These are phyloP conservation scores for Entelurus aequoreus DNA, from an alignment of 2,113 vertebrate genomes.

Conservation along the genomic window DNA sequence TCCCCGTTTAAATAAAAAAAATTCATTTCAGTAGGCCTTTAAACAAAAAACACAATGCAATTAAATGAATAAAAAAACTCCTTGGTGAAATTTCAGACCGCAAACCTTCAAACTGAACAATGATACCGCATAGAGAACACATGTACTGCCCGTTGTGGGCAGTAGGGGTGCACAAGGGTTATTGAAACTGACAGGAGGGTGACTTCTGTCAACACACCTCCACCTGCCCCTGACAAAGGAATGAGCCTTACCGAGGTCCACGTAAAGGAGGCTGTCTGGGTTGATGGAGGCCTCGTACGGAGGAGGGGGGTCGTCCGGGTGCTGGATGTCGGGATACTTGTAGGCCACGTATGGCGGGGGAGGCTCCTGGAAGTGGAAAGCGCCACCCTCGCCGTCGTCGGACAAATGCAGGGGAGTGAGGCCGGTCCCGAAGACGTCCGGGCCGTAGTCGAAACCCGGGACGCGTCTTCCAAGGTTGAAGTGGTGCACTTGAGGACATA, in stretches of 20 bases:
- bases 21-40: too few species aligned
- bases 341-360: conserved; percentile 95
- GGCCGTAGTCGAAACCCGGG: conserved; percentile 94
- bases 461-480: conserved; percentile 95
- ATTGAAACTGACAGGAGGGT: too few species aligned
- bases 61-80: too few species aligned
- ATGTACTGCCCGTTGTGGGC: too few species aligned
- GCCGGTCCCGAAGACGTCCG: conserved; percentile 89
- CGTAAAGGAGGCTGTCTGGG: conserved; percentile 84
- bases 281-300: conserved; percentile 95
- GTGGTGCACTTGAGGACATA: conserved; percentile 81
- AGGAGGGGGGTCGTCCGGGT: conserved; percentile 92
- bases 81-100: too few species aligned
- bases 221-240: background rate
- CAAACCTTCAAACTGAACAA: too few species aligned
- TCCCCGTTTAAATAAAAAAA: too few species aligned
- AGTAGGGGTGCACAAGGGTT: too few species aligned
- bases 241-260: conserved; percentile 76
- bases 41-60: too few species aligned
- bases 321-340: conserved; percentile 93
- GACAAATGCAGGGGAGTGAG: conserved; percentile 95
- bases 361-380: conserved; percentile 96
- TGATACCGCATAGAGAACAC: too few species aligned
- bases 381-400: conserved; percentile 92
- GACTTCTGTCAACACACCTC: too few species aligned